These are phyloP conservation scores for Gymnothorax reevesii DNA, from an alignment of 2,797 vertebrate species.

Conservation along the genomic window DNA sequence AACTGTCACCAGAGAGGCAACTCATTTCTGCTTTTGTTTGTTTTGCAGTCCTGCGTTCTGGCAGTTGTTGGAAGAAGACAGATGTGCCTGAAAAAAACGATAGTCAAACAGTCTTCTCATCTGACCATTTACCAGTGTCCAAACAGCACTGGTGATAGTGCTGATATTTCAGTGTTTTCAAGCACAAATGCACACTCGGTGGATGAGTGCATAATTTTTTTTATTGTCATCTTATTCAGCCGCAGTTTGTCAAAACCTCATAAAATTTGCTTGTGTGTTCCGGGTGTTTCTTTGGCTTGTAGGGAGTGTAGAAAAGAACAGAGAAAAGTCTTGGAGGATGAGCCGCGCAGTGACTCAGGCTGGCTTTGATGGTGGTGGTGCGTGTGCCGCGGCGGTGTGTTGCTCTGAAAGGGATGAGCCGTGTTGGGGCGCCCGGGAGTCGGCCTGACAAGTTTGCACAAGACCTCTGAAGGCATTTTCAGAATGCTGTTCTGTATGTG, in stretches of 20 bases:
- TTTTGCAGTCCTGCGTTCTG: not conserved
- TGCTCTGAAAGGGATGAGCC: not conserved
- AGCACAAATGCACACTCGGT: not conserved
- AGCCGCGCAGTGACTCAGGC: not conserved
- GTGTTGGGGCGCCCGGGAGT: not conserved
- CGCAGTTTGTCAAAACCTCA: not conserved
- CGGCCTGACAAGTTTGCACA: conserved; percentile 2
- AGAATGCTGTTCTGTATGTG: not conserved
- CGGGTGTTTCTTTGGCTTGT: not conserved
- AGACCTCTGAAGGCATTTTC: conserved; percentile 24
- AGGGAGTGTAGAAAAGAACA: not conserved
- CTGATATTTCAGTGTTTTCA: not conserved
- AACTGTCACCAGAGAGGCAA: conserved; percentile 54
- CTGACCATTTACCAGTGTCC: not conserved
- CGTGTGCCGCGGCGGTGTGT: not conserved
- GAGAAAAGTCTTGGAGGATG: not conserved
- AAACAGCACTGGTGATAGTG: not conserved
- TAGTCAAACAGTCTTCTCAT: not conserved
- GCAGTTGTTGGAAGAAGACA: not conserved
- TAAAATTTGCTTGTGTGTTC: not conserved
- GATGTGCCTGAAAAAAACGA: not conserved
- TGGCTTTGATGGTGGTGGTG: not conserved
- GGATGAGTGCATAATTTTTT: not conserved
- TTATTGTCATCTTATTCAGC: not conserved
- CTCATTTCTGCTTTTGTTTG: conserved; percentile 42